A percentile compares a stretch with the other conserved stretches of the same genome.
Evolutionary conservation across 30 jellyfish, hydroid and myxozoan genomes (phyloP).

Genomic region (Turritopsis dohrnii): DNA sequence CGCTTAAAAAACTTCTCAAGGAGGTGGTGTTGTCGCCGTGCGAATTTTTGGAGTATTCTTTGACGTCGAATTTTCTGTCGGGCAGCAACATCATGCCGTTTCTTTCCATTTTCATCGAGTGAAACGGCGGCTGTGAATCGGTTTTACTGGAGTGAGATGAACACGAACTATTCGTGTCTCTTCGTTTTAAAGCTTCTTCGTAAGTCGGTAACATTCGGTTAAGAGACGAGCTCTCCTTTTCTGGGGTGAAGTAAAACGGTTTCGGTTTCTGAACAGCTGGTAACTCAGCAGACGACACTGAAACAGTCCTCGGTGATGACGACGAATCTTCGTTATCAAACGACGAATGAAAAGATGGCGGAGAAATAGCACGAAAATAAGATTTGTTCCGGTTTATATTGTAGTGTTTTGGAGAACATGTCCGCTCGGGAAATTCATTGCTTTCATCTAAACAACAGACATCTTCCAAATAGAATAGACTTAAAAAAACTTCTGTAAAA

Average conservation of each 20-base stretch:
- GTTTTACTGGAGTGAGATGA: constrained; percentile 10
- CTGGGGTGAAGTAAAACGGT: constrained; percentile 37
- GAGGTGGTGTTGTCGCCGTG: neutral
- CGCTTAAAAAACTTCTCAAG: constrained; percentile 5
- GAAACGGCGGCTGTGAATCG: neutral
- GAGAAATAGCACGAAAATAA: constrained; percentile 34
- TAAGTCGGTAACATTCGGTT: constrained; percentile 46
- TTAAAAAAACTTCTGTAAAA: too few species aligned
- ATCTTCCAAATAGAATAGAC: neutral
- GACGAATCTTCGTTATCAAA: constrained; percentile 1
- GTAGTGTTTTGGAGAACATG: constrained; percentile 6
- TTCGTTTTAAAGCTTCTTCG: constrained; percentile 64
- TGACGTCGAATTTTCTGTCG: constrained; percentile 18
- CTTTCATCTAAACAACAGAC: constrained; percentile 4
- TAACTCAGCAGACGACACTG: constrained; percentile 64
- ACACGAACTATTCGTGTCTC: constrained; percentile 30
- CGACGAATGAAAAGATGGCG: neutral
- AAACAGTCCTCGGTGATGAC: constrained; percentile 43
- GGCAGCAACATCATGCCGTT: constrained; percentile 19
- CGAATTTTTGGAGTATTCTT: constrained; percentile 10
- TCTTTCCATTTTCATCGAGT: neutral
- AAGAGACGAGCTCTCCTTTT: neutral
- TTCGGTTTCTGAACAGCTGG: constrained; percentile 52
- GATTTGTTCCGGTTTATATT: constrained; percentile 41
- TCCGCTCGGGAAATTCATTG: constrained; percentile 10